A percentile compares a stretch with the other conserved stretches of the same genome.
phyloP scores from a whole-genome alignment of 2,888 invertebrate species.

The Tipula vernalis region DNA sequence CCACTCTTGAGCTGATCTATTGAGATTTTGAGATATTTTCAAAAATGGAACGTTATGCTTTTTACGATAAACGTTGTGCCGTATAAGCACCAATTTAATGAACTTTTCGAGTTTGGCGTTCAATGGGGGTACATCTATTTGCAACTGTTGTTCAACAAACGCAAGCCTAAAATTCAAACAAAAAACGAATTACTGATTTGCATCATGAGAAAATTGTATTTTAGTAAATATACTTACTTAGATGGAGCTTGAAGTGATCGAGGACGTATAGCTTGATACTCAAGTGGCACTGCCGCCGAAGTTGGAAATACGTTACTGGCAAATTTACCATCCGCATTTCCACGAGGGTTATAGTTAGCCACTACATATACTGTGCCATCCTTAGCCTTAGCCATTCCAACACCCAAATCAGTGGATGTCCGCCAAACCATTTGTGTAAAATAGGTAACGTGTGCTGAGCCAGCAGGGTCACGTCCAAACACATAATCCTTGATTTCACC shows the following conservation, averaged over 20 bases:
- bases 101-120: background rate
- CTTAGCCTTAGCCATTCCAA: background rate
- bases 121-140: background rate
- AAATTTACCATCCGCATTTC: background rate
- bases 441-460: background rate
- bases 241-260: no score
- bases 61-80: conserved; percentile 44
- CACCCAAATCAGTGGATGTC: background rate
- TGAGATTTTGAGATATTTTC: conserved; percentile 41
- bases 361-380: background rate
- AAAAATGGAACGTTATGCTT: conserved; percentile 40
- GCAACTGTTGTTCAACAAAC: background rate
- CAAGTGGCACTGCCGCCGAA: background rate
- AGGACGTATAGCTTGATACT: background rate
- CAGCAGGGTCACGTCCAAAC: background rate
- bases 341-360: background rate
- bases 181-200: no score
- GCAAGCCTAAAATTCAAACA: background rate
- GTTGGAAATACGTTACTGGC: background rate
- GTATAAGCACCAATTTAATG: background rate
- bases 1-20: conserved; percentile 55
- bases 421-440: background rate
- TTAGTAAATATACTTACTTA: no score
- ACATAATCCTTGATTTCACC: background rate
- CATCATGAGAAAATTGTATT: no score